These are phyloP conservation scores for Orthonychiurus folsomi DNA, from an alignment of 2,888 invertebrate species.

Conservation along the genomic window DNA sequence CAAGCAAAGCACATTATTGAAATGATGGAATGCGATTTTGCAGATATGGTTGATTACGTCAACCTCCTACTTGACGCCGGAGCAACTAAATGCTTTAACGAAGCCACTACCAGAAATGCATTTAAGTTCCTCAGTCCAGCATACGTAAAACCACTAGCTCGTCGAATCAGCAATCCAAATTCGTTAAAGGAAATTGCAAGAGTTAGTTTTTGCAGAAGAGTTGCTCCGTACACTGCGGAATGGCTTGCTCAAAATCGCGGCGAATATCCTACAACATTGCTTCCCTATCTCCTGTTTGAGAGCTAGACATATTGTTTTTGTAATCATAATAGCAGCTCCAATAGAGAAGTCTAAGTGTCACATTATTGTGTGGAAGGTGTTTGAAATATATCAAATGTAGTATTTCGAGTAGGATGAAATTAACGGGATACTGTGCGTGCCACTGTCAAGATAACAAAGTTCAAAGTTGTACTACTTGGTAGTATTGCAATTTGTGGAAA, in stretches of 20 bases:
- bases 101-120: slow-evolving; percentile 20
- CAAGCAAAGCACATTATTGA: too few species aligned
- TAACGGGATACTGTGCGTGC: too few species aligned
- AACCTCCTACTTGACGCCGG: slow-evolving; percentile 32
- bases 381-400: too few species aligned
- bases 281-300: slow-evolving; percentile 8
- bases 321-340: too few species aligned
- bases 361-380: too few species aligned
- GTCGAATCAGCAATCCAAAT: slow-evolving; percentile 22
- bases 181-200: slow-evolving; percentile 23
- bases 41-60: slow-evolving; percentile 25
- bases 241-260: slow-evolving; percentile 27
- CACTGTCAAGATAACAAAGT: too few species aligned
- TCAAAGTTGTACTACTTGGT: too few species aligned
- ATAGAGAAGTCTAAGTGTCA: too few species aligned
- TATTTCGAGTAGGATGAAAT: too few species aligned
- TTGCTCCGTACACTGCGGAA: slow-evolving; percentile 26
- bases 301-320: not conserved
- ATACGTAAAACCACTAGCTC: not conserved
- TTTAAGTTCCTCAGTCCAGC: not conserved
- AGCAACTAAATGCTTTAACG: slow-evolving; percentile 17
- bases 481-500: too few species aligned
- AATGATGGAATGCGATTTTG: too few species aligned
- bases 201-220: slow-evolving; percentile 15
- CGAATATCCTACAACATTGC: slow-evolving; percentile 28